Evolutionary conservation across 2,888 invertebrate genomes (phyloP), one percentile per base, ranked within the genome.

Genomic region (Pocota personata): DNA sequence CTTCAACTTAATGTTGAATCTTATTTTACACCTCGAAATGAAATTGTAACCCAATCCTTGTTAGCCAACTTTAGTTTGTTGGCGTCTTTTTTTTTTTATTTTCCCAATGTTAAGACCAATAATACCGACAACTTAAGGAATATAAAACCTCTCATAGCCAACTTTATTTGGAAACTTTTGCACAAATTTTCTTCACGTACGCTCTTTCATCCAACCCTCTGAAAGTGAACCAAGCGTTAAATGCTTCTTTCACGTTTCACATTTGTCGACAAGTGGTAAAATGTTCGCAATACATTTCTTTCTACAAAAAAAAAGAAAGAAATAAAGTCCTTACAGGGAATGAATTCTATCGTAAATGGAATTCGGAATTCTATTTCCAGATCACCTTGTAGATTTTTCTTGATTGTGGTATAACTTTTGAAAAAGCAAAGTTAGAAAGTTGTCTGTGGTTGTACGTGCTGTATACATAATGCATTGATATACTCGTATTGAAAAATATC

Each of bases 81-180:
- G 30, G 8, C 14, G 40, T 16, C 27, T 27, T n/a, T 8, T 19
- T 55, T 4, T 52, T 24, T n/a, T n/a, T 40, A 12, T 8, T 40
- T 40, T 40, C n/a, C 12, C 7, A 16, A 10, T 35, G 10, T 5
- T 16, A 21, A n/a, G 7, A 58, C 58, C 4, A 62, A 62, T 62
- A 62, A 62, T 43, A 16, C 12, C 27, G 10, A 0, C 43, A 46
- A 62, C 43, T 16, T 30, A 46, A 12, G 62, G 6, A 16, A 43
- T 24, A 37, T 10, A 67, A 57, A 32, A 30, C 48, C 48, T 37
- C 58, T 58, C n/a, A 12, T 16, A 35, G n/a, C 2, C 52, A 48
- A 48, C 48, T 72, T 58, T 58, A 37, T 24, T 32, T 32, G 32
- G 5, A 71, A 71, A 55, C 10, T 16, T 58, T 32, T 58, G 21